A percentile compares a stretch with the other conserved stretches of the same genome.
Evolutionary conservation across 2,797 vertebrate species (phyloP).

Genomic region (Syngnathus acus): DNA sequence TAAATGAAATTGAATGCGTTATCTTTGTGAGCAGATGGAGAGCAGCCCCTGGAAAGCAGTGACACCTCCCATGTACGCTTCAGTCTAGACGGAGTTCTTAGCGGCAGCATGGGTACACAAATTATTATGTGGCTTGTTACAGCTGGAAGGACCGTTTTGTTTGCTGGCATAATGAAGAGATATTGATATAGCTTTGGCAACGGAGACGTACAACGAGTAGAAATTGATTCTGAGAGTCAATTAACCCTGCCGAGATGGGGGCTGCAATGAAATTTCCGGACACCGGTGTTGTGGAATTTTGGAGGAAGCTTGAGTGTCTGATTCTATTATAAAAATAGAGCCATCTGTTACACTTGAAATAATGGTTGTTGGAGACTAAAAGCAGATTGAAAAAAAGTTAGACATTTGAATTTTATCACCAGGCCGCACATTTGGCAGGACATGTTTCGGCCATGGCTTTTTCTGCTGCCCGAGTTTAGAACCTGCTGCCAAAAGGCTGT

Average conservation of each 20-base stretch:
- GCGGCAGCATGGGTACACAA: constrained; percentile 28
- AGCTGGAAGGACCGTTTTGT: constrained; percentile 49
- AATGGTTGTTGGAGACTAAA: constrained; percentile 19
- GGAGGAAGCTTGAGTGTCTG: constrained; percentile 42
- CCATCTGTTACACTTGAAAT: constrained; percentile 18
- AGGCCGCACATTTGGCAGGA: background rate
- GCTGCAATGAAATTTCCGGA: constrained; percentile 49
- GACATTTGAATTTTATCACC: background rate
- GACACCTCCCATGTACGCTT: constrained; percentile 19
- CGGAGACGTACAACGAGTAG: constrained; percentile 38
- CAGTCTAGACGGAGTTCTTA: constrained; percentile 26
- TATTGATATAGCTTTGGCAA: constrained; percentile 49
- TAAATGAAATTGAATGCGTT: constrained; percentile 43
- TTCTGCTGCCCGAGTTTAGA: constrained; percentile 2
- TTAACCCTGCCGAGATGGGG: constrained; percentile 60
- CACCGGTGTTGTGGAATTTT: constrained; percentile 47
- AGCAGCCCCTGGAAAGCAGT: constrained; percentile 27
- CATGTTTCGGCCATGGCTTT: background rate
- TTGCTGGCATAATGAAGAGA: constrained; percentile 57
- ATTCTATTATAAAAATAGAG: constrained; percentile 34
- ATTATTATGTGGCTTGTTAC: constrained; percentile 45
- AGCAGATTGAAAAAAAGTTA: background rate
- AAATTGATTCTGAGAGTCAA: constrained; percentile 69
- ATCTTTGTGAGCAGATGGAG: constrained; percentile 48
- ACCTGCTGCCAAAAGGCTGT: constrained; percentile 20